Evolutionary conservation across 2,113 vertebrate species (phyloP), one percentile per base, ranked within the genome.

Genomic region (Channa argus): DNA sequence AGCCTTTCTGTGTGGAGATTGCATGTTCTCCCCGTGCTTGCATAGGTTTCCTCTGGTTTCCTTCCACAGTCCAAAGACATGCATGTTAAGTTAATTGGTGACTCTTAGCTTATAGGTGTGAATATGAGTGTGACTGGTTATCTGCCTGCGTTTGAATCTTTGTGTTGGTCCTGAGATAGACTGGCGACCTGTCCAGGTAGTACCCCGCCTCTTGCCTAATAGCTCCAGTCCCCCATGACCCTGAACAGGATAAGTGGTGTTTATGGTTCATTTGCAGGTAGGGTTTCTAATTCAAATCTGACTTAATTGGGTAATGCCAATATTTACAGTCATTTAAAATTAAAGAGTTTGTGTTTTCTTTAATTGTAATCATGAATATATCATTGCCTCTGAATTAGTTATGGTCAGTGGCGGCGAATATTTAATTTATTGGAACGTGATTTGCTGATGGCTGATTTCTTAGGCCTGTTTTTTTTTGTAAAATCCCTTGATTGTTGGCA

Each of bases 241-340:
- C 24, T 24, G 24, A 24, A 24, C 24, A 24, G 24, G 24, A 24
- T 24, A 24, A 24, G 24, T 24, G 66, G 46, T 69, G 45, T 49
- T 71, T 51, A 62, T 50, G 55, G 66, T 77, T 80, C 52, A 85
- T 77, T 67, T 90, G 76, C 68, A 80, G 81, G 83, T 83, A 63
- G 73, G 86, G 86, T 83, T 77, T 70, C 82, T 47, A 63, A 85
- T 74, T 87, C 68, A 79, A 86, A 78, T 77, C 67, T 83, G 89
- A 92, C 90, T 87, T 93, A 93, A 94, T 93, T 93, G 90, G 90
- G 84, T 91, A 94, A 93, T 93, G 89, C 90, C 90, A 94, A 94
- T 94, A 94, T 94, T 94, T 95, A 94, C 92, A 82, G 83, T 85
- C 80, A 92, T 93, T 93, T 92, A 93, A 92, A 94, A 93, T 93